Base-by-base conservation (phyloP, 2,797 vertebrate species). In the Acropternis orthonyx region DNA sequence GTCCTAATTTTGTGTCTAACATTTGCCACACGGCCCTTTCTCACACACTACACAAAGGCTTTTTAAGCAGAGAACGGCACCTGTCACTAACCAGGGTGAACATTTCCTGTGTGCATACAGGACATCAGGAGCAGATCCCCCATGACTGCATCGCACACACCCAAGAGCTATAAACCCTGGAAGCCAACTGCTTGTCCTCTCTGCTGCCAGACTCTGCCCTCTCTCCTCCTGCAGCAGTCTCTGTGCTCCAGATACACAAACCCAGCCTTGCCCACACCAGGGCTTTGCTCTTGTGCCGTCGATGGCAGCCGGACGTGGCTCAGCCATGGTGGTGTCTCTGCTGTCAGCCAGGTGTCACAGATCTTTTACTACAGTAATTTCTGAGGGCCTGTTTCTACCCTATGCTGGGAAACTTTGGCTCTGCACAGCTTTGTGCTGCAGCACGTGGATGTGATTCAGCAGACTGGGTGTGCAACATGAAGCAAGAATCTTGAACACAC, bases 31-130 rank as follows among this genome's bases (percentile, higher is more conserved):
- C 22, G n/a, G 9, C 8, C 34, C 13, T 14, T 84, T 27, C 62
- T 86, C 69, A 51, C 72, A 62, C n/a, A 71, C 65, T 30, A 74
- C 41, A 32, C 0, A 1, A 37, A 49, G 54, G 56, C 22, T 44
- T 77, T 36, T 37, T 46, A 19, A 65, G 23, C 55, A 89, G 14
- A 75, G 43, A 49, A 46, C 30, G 17, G 20, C 55, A 69, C 12
- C 7, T 2, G 2, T 21, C 37, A 23, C 43, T 21, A 6, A 13
- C 24, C 22, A 15, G 59, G 37, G 32, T 0, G 0, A 83, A 26
- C 9, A 5, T 16, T 54, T 59, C 76, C 23, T 18, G 32, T 2
- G 39, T 5, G 5, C 24, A 52, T 3, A 41, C 18, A 15, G 1
- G 1, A 26, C 51, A 48, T 28, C 28, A 78, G 44, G 52, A 27